Conservation (phyloP, 2,113 vertebrate species). For the Hemibagrus wyckioides region DNA sequence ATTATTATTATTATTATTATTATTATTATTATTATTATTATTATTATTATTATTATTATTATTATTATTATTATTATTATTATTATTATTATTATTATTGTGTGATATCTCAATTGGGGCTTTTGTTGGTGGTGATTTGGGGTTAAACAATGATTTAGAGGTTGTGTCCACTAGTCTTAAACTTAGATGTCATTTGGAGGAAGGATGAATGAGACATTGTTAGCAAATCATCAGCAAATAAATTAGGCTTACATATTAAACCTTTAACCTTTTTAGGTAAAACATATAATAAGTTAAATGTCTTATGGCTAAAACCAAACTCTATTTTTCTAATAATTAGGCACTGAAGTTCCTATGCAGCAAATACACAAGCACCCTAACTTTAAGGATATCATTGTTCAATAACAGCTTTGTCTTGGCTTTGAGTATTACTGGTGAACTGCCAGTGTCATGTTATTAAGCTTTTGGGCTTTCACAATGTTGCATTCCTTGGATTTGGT, state of each 20-base stretch:
- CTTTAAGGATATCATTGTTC: background rate
- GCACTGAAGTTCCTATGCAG: background rate
- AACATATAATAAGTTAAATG: too few relatives aligned
- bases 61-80: too few relatives aligned
- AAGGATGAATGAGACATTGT: too few relatives aligned
- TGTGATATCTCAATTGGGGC: background rate
- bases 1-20: too few relatives aligned
- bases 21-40: too few relatives aligned
- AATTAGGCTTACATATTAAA: background rate
- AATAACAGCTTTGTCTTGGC: background rate
- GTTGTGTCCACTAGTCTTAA: too few relatives aligned
- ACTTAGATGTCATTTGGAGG: too few relatives aligned
- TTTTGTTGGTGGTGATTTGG: background rate
- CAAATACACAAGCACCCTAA: background rate
- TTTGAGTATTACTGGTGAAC: background rate
- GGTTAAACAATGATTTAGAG: background rate
- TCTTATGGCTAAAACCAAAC: background rate
- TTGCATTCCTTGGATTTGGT: background rate
- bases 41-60: too few relatives aligned
- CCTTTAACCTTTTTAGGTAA: too few relatives aligned
- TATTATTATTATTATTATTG: background rate
- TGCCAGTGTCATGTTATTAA: background rate
- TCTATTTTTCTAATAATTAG: background rate
- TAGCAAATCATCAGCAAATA: background rate
- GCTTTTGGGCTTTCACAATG: background rate